These are phyloP conservation scores for Argyrosomus regius DNA, from an alignment of 2,797 vertebrate genomes.

Conservation along the genomic window DNA sequence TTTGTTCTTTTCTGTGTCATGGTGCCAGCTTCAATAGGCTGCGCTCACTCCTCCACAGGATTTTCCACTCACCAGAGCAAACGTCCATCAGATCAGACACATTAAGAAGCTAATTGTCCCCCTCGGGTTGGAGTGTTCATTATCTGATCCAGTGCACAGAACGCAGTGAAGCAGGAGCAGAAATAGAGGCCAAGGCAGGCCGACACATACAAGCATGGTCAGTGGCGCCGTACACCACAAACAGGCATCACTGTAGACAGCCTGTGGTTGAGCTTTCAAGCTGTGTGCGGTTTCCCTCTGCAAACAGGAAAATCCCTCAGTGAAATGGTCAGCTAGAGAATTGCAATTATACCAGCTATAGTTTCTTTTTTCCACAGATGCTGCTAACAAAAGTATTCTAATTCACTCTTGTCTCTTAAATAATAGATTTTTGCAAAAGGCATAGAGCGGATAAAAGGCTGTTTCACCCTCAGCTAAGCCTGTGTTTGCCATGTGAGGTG, in stretches of 20 bases:
- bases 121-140: slow-evolving; percentile 73
- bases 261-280: slow-evolving; percentile 48
- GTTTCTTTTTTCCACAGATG: slow-evolving; percentile 4
- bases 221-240: slow-evolving; percentile 36
- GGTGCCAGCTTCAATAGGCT: slow-evolving; percentile 32
- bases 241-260: slow-evolving; percentile 45
- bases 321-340: slow-evolving; percentile 29
- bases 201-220: slow-evolving; percentile 60
- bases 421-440: slow-evolving; percentile 48
- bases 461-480: slow-evolving; percentile 35
- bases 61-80: slow-evolving; percentile 60
- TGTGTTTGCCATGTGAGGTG: slow-evolving; percentile 21
- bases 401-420: slow-evolving; percentile 49
- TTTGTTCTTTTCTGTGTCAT: slow-evolving; percentile 59
- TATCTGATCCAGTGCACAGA: slow-evolving; percentile 69
- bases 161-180: slow-evolving; percentile 62
- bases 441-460: slow-evolving; percentile 29
- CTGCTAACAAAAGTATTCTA: slow-evolving; percentile 48
- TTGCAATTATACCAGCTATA: slow-evolving; percentile 34
- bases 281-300: slow-evolving; percentile 20
- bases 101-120: slow-evolving; percentile 81
- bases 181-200: slow-evolving; percentile 48
- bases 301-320: slow-evolving; percentile 57
- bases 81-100: slow-evolving; percentile 77
- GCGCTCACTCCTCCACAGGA: slow-evolving; percentile 49